Conservation (phyloP, 2,797 vertebrate species). For the Darevskia nairensis region DNA sequence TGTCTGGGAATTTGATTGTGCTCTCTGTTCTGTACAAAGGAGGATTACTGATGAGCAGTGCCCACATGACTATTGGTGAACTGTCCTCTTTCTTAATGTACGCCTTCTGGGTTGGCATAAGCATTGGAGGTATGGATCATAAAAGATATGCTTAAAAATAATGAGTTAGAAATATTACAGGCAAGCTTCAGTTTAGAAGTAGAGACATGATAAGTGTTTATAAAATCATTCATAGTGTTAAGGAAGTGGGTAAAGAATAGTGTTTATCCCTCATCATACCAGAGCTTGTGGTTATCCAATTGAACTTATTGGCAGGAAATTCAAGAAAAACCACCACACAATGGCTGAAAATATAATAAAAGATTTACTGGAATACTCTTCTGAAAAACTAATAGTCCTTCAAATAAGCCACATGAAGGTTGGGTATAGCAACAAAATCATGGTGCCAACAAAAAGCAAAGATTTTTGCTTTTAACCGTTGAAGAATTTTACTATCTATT, state of each 20-base stretch:
- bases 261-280: neutral
- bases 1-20: constrained; percentile 95
- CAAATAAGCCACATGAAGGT: too few species aligned
- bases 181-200: neutral
- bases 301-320: neutral
- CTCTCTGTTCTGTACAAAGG: constrained; percentile 96
- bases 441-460: too few species aligned
- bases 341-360: too few species aligned
- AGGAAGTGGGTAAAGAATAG: neutral
- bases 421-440: too few species aligned
- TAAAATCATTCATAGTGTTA: neutral
- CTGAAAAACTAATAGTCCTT: too few species aligned
- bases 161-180: neutral
- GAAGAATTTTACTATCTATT: too few species aligned
- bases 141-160: constrained; percentile 31
- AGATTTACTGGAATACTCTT: too few species aligned
- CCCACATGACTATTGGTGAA: constrained; percentile 95
- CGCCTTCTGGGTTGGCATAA: constrained; percentile 97
- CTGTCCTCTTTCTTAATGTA: constrained; percentile 98
- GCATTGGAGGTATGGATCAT: constrained; percentile 88
- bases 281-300: neutral
- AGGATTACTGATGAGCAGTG: constrained; percentile 90
- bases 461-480: too few species aligned
- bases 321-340: too few species aligned
- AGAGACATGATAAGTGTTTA: neutral